Percentiles rank a stretch among this genome's conserved stretches.
Evolutionary conservation across 2,113 vertebrate genomes (phyloP).

Genomic region (Microtus montanus): DNA sequence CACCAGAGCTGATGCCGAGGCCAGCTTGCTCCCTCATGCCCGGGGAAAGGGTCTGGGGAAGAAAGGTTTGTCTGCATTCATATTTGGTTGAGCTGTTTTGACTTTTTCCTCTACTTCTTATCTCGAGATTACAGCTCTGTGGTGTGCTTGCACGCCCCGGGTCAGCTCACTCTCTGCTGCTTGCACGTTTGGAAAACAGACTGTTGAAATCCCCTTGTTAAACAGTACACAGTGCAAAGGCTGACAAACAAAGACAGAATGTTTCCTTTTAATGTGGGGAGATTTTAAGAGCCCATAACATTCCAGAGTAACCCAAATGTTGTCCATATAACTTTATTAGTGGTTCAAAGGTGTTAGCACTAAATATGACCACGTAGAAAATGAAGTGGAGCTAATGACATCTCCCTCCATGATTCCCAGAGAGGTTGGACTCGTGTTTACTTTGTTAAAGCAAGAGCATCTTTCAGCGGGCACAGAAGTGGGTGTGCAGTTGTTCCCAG

Average conservation of each 20-base stretch:
- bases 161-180: constrained; percentile 71
- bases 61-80: constrained; percentile 39
- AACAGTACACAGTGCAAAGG: constrained; percentile 74
- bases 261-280: constrained; percentile 57
- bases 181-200: constrained; percentile 73
- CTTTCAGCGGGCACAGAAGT: neutral
- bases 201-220: constrained; percentile 74
- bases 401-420: neutral
- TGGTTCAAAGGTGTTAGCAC: neutral
- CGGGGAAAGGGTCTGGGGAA: neutral
- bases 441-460: neutral
- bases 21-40: neutral
- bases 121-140: constrained; percentile 69
- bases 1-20: fast-evolving
- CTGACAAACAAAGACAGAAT: constrained; percentile 57
- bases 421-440: neutral
- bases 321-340: neutral
- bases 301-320: neutral
- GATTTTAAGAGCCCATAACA: neutral
- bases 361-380: neutral
- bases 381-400: neutral
- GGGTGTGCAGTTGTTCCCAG: neutral
- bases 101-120: constrained; percentile 76
- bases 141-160: constrained; percentile 52
- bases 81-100: constrained; percentile 54